A percentile compares a stretch with the other conserved stretches of the same genome.
phyloP scores from a whole-genome alignment of 1,140 invertebrate genomes.

The Brachionus calyciflorus region DNA sequence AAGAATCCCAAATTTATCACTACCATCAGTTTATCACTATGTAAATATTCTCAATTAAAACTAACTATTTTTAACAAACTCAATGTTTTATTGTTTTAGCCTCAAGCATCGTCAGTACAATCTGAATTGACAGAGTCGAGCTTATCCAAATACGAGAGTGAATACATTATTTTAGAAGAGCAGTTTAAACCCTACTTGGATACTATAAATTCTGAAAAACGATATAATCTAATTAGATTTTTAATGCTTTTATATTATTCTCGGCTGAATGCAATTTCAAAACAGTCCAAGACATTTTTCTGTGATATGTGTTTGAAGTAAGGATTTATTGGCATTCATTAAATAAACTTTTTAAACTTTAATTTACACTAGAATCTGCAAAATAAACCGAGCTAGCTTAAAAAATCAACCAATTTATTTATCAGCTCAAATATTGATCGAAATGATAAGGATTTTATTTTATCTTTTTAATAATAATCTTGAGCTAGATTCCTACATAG shows the following conservation, averaged over 20 bases:
- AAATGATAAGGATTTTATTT: slow-evolving; percentile 27
- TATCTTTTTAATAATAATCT: slow-evolving; percentile 29
- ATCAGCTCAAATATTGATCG: slow-evolving; percentile 26
- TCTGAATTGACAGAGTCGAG: slow-evolving; percentile 33
- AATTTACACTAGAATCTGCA: slow-evolving; percentile 46
- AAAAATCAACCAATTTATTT: slow-evolving; percentile 42
- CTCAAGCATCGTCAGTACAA: not conserved
- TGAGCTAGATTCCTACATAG: slow-evolving; percentile 27
- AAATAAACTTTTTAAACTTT: too few relatives aligned
- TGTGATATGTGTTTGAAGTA: slow-evolving; percentile 46
- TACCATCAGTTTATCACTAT: slow-evolving; percentile 43
- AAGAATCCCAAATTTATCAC: slow-evolving; percentile 40
- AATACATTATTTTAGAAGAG: slow-evolving; percentile 37
- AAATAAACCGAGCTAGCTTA: slow-evolving; percentile 28
- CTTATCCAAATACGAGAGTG: slow-evolving; percentile 21
- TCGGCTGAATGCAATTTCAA: not conserved
- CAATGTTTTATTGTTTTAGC: too few relatives aligned
- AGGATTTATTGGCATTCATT: too few relatives aligned
- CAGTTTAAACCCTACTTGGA: slow-evolving; percentile 45
- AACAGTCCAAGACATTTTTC: slow-evolving; percentile 13
- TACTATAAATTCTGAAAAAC: slow-evolving; percentile 26
- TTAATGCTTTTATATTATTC: slow-evolving; percentile 33
- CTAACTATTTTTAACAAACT: not conserved
- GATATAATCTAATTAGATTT: slow-evolving; percentile 33
- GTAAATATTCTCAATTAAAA: too few relatives aligned